Percentiles rank a stretch among this genome's conserved stretches.
These are phyloP conservation scores for Coreius guichenoti DNA, from an alignment of 2,797 vertebrate genomes.

Conservation along the genomic window DNA sequence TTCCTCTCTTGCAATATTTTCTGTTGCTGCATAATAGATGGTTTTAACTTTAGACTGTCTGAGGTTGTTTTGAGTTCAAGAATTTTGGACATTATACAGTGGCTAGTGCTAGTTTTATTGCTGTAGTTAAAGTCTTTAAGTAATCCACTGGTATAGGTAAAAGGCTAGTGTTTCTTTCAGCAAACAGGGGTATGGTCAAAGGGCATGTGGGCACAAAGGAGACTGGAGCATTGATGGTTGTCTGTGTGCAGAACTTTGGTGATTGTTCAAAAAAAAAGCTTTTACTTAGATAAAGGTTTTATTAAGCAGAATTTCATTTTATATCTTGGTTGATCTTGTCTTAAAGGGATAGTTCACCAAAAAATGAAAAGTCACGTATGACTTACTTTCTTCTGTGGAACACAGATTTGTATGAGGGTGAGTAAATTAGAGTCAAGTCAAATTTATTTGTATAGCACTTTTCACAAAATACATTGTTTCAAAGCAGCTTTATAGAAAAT, in stretches of 20 bases:
- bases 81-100: not conserved
- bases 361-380: not conserved
- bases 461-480: no score
- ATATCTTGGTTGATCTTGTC: not conserved
- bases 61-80: constrained; percentile 13
- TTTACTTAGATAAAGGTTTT: constrained; percentile 1
- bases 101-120: not conserved
- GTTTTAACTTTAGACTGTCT: not conserved
- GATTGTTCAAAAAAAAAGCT: not conserved
- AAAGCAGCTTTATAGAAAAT: no score
- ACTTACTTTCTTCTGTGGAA: not conserved
- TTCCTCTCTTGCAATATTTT: constrained; percentile 17
- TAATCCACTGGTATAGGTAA: constrained; percentile 14
- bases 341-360: not conserved
- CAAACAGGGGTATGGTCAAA: constrained; percentile 34
- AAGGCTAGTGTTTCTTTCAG: constrained; percentile 43
- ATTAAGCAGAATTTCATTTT: not conserved
- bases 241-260: constrained; percentile 16
- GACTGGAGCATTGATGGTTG: constrained; percentile 12
- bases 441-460: not conserved
- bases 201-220: constrained; percentile 1
- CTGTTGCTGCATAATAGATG: not conserved
- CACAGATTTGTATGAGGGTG: no score
- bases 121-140: not conserved
- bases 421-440: not conserved